Evolutionary conservation across 2,888 invertebrate species (phyloP), one percentile per base, ranked within the genome.

Genomic region (Cyrtodaria siliqua): DNA sequence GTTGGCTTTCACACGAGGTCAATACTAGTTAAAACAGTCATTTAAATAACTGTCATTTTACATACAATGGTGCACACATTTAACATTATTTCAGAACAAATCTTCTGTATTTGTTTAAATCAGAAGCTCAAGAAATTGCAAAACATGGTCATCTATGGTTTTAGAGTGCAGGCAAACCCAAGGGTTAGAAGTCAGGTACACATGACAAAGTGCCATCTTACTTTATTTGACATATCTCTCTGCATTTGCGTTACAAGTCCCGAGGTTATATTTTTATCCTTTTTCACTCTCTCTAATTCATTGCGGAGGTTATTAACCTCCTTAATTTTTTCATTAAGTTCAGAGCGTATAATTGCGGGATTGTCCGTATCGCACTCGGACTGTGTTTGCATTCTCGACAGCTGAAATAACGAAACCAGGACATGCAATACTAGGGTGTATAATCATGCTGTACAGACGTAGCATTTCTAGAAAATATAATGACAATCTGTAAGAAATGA

Each of bases 171-270:
- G 33, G 12, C 6, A 33, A 12, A 33, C 57, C 52, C 67, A n/a
- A 38, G 38, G 50, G 26, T 40, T 47, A 38, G 2, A 18, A 2
- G 33, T n/a, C 27, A 14, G 9, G 16, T 29, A 40, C 9, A 40
- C 27, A 47, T 14, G 16, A 57, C 57, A 52, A 14, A 27, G 18
- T 55, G 49, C 23, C n/a, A 9, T 64, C 87, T 83, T 82, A 92
- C 92, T 90, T 92, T 92, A 72, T 84, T 90, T 3, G 91, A 87
- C 89, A 93, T 90, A 72, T 93, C 92, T 64, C 90, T 69, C 78
- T 93, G 92, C 90, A 93, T 91, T 73, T 91, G 91, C 14, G 91
- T 92, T 20, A 93, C 91, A 24, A 93, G 87, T 14, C 92, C 92
- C 2, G 91, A 89, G 0, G 91, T 92, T 42, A 92, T 91, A 64